Percentiles rank a stretch among this genome's conserved stretches.
Conservation (phyloP, 1,140 invertebrate species). For the Rhagoletis pomonella region DNA sequence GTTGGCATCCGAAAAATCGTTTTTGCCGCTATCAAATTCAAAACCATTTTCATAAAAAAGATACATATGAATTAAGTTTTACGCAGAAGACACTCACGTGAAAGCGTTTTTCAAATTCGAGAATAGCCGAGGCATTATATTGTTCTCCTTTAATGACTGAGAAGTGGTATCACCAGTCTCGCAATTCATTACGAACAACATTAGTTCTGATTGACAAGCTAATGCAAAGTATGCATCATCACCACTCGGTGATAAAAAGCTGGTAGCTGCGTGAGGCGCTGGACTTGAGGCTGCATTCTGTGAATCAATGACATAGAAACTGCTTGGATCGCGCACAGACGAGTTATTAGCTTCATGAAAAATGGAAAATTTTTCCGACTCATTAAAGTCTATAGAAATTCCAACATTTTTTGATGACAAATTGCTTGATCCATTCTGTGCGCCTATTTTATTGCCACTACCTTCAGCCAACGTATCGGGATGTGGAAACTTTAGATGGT, state of each 20-base stretch:
- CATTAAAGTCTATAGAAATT: constrained; percentile 57
- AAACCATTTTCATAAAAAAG: neutral
- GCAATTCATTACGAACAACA: constrained; percentile 69
- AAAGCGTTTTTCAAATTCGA: constrained; percentile 88
- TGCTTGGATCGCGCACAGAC: constrained; percentile 80
- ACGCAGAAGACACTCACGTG: constrained; percentile 74
- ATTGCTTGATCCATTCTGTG: neutral
- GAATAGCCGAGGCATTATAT: constrained; percentile 87
- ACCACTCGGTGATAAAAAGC: constrained; percentile 79
- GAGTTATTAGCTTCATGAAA: constrained; percentile 80
- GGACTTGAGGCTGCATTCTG: constrained; percentile 79
- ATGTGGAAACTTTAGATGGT: constrained; percentile 88
- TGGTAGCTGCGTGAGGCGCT: constrained; percentile 85
- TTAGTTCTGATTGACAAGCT: constrained; percentile 77
- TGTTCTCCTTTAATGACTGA: constrained; percentile 84
- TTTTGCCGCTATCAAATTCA: constrained; percentile 63
- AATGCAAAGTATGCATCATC: constrained; percentile 89
- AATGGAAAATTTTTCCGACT: constrained; percentile 77
- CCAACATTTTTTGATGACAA: neutral
- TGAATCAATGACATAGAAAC: constrained; percentile 83
- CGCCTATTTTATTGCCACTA: neutral
- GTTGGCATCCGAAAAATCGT: constrained; percentile 62
- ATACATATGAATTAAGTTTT: neutral
- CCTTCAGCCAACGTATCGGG: constrained; percentile 80
- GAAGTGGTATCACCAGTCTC: constrained; percentile 77